Evolutionary conservation across 1,140 invertebrate genomes (phyloP).

Genomic region (Hesperophylax magnus): DNA sequence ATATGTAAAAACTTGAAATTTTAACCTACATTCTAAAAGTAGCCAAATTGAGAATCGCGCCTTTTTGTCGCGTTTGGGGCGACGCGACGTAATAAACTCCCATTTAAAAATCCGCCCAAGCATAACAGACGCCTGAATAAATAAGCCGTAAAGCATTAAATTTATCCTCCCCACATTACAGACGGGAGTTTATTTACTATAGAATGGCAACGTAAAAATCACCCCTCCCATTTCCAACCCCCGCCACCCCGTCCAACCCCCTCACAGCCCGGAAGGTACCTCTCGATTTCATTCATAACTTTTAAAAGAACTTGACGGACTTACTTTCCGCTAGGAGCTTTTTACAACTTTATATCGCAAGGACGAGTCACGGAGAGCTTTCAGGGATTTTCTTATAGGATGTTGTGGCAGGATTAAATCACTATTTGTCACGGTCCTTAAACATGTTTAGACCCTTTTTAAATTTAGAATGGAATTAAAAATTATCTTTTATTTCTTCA

Average conservation of each 20-base stretch:
- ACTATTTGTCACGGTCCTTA: too few relatives aligned
- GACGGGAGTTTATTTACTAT: constrained; percentile 31
- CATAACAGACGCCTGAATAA: constrained; percentile 39
- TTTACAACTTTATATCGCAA: not conserved
- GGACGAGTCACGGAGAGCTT: too few relatives aligned
- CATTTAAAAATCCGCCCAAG: constrained; percentile 1
- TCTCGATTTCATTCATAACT: constrained; percentile 56
- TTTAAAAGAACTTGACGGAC: constrained; percentile 51
- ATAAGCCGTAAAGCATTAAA: constrained; percentile 48
- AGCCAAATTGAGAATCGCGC: too few relatives aligned
- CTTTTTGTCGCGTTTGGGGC: too few relatives aligned
- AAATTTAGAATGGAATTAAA: too few relatives aligned
- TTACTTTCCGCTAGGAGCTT: not conserved
- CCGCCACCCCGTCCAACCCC: not conserved
- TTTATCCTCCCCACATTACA: not conserved
- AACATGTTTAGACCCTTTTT: too few relatives aligned
- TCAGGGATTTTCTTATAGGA: too few relatives aligned
- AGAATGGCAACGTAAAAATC: constrained; percentile 37
- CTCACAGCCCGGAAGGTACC: constrained; percentile 26
- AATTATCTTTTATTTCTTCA: too few relatives aligned
- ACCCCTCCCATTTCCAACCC: constrained; percentile 13
- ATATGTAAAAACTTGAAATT: not conserved
- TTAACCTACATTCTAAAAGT: too few relatives aligned
- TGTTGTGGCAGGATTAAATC: too few relatives aligned
- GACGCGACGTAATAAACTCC: not conserved